Evolutionary conservation across 2,888 invertebrate species (phyloP).

Genomic region (Andrena hattorfiana): DNA sequence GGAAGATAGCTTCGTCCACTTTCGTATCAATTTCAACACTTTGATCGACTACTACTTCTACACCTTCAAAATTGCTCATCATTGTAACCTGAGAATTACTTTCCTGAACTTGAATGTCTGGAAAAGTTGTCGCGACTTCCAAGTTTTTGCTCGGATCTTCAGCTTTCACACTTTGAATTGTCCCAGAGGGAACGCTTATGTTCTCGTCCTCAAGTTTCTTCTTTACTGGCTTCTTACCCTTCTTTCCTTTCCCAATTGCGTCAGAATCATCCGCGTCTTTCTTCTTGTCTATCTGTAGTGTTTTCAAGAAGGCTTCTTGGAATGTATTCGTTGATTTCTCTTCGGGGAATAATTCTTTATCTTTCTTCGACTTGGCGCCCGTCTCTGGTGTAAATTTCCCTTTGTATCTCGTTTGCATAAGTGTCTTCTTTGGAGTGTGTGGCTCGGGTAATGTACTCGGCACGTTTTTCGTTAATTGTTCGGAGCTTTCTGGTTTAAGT

Average conservation of each 20-base stretch:
- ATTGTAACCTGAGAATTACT: constrained; percentile 65
- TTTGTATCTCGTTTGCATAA: constrained; percentile 70
- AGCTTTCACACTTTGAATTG: constrained; percentile 25
- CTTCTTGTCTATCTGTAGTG: constrained; percentile 77
- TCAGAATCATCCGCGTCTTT: constrained; percentile 64
- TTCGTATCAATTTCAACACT: constrained; percentile 67
- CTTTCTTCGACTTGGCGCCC: constrained; percentile 72
- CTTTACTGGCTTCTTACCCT: constrained; percentile 60
- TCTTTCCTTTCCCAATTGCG: constrained; percentile 60
- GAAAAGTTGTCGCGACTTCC: constrained; percentile 29
- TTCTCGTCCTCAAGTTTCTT: constrained; percentile 61
- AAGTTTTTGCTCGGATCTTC: constrained; percentile 31
- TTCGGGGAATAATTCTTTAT: constrained; percentile 66
- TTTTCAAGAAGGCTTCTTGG: constrained; percentile 80
- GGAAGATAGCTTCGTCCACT: constrained; percentile 35
- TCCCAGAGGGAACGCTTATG: background rate
- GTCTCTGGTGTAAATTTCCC: constrained; percentile 73
- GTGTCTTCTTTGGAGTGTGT: constrained; percentile 45
- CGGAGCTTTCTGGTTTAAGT: constrained; percentile 26
- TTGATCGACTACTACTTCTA: constrained; percentile 74
- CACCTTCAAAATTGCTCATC: constrained; percentile 70
- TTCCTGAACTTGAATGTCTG: constrained; percentile 40
- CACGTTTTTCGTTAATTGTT: constrained; percentile 36
- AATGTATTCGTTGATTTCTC: constrained; percentile 76
- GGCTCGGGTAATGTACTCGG: constrained; percentile 34